Base-by-base conservation (phyloP, 2,888 invertebrate species). In the Lepidocyrtoides sp. region DNA sequence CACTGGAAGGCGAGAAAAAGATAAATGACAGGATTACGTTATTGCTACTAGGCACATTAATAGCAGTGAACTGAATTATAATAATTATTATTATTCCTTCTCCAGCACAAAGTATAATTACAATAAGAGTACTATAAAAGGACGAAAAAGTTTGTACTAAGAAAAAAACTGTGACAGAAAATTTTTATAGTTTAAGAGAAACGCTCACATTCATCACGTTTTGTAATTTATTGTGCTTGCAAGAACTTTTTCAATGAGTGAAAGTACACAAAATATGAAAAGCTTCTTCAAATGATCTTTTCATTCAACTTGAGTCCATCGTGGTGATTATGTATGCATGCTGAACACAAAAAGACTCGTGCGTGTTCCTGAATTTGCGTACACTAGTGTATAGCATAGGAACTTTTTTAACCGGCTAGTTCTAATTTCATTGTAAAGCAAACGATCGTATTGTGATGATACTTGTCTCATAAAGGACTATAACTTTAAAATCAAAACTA, bases 11-110 rank as follows among this genome's bases (percentile, higher is more conserved):
- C 44, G 75, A 36, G 69, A 88, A 48, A 69, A 89, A 89, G 82
- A 89, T 89, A 89, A 82, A 89, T 89, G 81, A 89, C 82, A 10
- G 69, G 26, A 82, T 72, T 72, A 89, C 54, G 36, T 82, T 72
- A 69, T 48, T n/a, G n/a, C n/a, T n/a, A n/a, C n/a, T n/a, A n/a
- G n/a, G n/a, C n/a, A n/a, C n/a, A 26, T 75, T 77, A 57, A 72
- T 44, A 60, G 8, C 41, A 26, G 72, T 77, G 48, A 87, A 88
- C 29, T 81, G 66, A 48, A 81, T 81, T 88, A 51, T 81, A 88
- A 72, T 88, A 48, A n/a, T n/a, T n/a, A 63, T 75, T 54, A 83
- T 54, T 29, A 20, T 77, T 23, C 20, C 63, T 81, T 81, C 79
- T 88, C 81, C 88, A 69, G 88, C 54, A 29, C 17, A 7, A 60